Percentiles rank a stretch among this genome's conserved stretches.
These are phyloP conservation scores for Esperia sulphurella DNA, from an alignment of 2,888 invertebrate species.

Conservation along the genomic window DNA sequence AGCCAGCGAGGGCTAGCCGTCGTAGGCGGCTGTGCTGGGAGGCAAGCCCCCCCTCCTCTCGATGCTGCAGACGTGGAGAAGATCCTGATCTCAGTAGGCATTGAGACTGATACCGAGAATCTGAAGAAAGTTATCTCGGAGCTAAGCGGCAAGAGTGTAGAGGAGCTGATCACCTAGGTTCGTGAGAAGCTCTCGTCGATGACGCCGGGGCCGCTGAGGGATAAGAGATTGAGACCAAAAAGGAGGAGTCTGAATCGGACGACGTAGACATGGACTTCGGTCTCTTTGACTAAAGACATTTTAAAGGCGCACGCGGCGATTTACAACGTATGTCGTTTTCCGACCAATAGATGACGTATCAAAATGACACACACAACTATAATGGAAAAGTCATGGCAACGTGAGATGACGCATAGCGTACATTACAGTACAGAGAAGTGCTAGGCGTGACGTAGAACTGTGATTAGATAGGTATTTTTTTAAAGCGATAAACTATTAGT, in stretches of 20 bases:
- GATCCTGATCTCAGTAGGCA: slow-evolving; percentile 97
- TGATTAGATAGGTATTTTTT: neutral
- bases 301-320: too few species aligned
- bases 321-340: too few species aligned
- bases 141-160: slow-evolving; percentile 93
- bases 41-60: slow-evolving; percentile 94
- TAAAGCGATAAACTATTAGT: neutral
- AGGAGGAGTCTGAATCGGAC: slow-evolving; percentile 94
- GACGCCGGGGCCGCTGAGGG: slow-evolving; percentile 90
- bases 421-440: neutral
- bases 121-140: slow-evolving; percentile 91
- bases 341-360: neutral
- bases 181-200: slow-evolving; percentile 95
- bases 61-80: slow-evolving; percentile 92
- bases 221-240: slow-evolving; percentile 91
- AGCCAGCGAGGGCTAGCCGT: too few species aligned
- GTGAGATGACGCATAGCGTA: neutral
- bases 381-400: neutral
- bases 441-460: neutral
- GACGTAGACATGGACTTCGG: slow-evolving; percentile 99
- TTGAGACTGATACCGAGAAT: slow-evolving; percentile 93
- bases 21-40: slow-evolving; percentile 94
- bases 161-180: slow-evolving; percentile 92
- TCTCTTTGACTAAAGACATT: slow-evolving; percentile 87
- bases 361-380: neutral